Conservation (phyloP, 2,888 invertebrate species). For the Notodonta dromedarius region DNA sequence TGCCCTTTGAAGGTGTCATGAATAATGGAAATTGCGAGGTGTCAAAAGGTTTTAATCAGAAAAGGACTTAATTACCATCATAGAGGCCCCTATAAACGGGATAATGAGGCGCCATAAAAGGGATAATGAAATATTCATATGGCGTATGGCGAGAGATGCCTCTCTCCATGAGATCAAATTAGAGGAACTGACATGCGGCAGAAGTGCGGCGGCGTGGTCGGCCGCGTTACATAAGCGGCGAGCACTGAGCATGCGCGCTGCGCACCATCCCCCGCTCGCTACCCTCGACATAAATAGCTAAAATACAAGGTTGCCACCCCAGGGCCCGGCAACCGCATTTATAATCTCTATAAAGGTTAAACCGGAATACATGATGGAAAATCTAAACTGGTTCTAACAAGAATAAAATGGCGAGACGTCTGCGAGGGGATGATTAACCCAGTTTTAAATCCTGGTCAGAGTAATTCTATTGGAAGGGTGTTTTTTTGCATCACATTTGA, state of each 20-base stretch:
- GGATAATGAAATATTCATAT: conserved; percentile 57
- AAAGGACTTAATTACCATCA: conserved; percentile 44
- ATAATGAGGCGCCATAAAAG: neutral
- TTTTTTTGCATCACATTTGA: neutral
- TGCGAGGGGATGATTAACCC: conserved; percentile 44
- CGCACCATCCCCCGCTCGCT: conserved; percentile 64
- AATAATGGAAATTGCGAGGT: conserved; percentile 33
- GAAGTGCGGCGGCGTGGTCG: conserved; percentile 52
- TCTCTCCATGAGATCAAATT: conserved; percentile 13
- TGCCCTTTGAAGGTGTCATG: conserved; percentile 15
- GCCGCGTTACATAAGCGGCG: conserved; percentile 75
- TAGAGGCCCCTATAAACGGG: conserved; percentile 19
- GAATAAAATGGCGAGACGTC: conserved; percentile 52
- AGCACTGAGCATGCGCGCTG: conserved; percentile 72
- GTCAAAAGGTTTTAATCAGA: conserved; percentile 29
- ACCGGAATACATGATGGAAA: conserved; percentile 76
- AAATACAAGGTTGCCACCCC: conserved; percentile 83
- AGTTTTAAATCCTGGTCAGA: conserved; percentile 26
- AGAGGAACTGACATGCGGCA: conserved; percentile 46
- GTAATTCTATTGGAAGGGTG: neutral
- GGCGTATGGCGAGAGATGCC: conserved; percentile 29
- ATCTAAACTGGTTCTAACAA: conserved; percentile 66
- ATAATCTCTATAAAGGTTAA: conserved; percentile 82
- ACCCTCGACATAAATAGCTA: conserved; percentile 83
- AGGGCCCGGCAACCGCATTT: conserved; percentile 77